phyloP scores from a whole-genome alignment of 2,797 vertebrate species.

The Alfaro cultratus region DNA sequence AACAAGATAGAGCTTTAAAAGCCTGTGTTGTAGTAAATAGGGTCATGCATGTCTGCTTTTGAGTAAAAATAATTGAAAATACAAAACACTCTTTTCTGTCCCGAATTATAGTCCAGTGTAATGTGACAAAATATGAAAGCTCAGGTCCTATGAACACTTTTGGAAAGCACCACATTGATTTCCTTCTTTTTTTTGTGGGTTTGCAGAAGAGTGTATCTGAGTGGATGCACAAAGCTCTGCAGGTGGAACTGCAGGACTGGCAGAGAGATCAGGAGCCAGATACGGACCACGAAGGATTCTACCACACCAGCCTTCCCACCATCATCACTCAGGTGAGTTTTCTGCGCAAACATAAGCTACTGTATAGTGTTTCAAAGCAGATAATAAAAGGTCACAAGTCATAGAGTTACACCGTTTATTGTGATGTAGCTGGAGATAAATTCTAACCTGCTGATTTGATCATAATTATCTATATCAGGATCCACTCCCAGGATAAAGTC shows the following conservation, averaged over 20 bases:
- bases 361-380: neutral
- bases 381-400: neutral
- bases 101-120: neutral
- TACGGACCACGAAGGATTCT: constrained; percentile 90
- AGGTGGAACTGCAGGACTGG: constrained; percentile 94
- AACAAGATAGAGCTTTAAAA: neutral
- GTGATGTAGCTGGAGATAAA: neutral
- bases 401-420: neutral
- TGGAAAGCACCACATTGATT: neutral
- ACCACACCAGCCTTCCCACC: constrained; percentile 90
- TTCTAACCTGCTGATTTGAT: neutral
- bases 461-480: neutral
- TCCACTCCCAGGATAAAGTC: constrained; percentile 2
- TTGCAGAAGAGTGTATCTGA: constrained; percentile 87
- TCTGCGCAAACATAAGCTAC: neutral
- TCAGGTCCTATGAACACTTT: neutral
- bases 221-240: constrained; percentile 94
- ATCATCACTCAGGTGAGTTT: constrained; percentile 89
- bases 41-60: neutral
- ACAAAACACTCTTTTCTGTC: neutral
- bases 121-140: neutral
- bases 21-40: neutral
- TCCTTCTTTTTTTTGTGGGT: neutral
- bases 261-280: constrained; percentile 90
- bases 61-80: neutral